These are phyloP conservation scores for Burhinus oedicnemus DNA, from an alignment of 2,113 vertebrate species.

Conservation along the genomic window DNA sequence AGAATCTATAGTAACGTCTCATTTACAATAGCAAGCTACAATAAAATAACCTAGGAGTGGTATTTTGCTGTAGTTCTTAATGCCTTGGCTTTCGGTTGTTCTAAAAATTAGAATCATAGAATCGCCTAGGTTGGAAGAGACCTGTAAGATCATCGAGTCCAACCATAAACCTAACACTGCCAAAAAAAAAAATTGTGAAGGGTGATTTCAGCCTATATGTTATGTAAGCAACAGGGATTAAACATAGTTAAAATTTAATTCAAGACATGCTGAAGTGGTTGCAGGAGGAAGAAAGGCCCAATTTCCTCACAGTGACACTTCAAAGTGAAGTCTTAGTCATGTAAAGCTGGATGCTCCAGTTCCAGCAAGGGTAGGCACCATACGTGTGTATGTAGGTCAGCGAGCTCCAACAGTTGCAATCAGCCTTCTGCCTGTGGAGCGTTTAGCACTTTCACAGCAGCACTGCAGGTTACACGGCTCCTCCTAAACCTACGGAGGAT, in stretches of 20 bases:
- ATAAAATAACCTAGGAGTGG: background rate
- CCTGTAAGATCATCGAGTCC: too few species aligned
- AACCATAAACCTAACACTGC: too few species aligned
- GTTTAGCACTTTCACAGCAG: background rate
- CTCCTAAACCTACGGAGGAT: background rate
- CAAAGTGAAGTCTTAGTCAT: background rate
- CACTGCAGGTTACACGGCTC: background rate
- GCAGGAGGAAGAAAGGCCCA: background rate
- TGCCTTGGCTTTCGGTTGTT: background rate
- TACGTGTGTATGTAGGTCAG: background rate
- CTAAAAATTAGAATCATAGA: background rate
- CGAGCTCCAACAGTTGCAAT: background rate
- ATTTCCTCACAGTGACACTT: constrained; percentile 19
- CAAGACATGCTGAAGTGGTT: background rate
- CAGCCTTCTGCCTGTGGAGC: background rate
- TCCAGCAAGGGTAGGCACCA: background rate
- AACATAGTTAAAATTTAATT: background rate
- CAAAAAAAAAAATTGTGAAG: background rate
- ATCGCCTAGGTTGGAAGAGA: too few species aligned
- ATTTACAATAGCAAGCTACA: background rate
- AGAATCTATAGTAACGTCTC: background rate
- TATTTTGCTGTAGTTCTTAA: background rate
- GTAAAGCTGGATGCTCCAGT: constrained; percentile 28
- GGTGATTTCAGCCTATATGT: background rate
- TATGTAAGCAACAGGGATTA: background rate